These are phyloP conservation scores for Zhengitettix transpicula DNA, from an alignment of 2,888 invertebrate species.

Conservation along the genomic window DNA sequence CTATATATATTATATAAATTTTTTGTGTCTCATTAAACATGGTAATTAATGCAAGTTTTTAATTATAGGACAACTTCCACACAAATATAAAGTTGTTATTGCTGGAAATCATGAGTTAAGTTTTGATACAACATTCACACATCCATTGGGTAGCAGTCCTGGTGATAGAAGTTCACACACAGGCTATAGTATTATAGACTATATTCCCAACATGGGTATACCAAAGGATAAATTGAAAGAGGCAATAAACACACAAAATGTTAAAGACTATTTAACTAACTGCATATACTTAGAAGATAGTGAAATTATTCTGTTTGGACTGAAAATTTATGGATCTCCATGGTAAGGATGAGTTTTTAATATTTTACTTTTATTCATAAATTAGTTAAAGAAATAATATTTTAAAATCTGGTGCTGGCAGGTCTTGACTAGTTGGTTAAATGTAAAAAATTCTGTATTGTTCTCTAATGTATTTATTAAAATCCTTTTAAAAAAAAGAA, in stretches of 20 bases:
- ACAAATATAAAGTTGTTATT: conserved; percentile 64
- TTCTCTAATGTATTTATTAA: too few species aligned
- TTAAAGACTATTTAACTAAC: conserved; percentile 51
- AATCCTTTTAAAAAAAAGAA: too few species aligned
- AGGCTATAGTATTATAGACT: conserved; percentile 36
- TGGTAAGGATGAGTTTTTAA: conserved; percentile 35
- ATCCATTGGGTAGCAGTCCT: conserved; percentile 23
- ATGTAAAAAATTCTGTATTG: too few species aligned
- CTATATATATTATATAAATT: not conserved
- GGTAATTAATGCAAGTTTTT: conserved; percentile 1
- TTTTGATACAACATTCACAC: conserved; percentile 53
- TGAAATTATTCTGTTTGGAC: conserved; percentile 44
- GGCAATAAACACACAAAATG: conserved; percentile 45
- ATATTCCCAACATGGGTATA: conserved; percentile 48
- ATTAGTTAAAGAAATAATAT: too few species aligned
- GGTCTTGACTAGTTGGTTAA: too few species aligned
- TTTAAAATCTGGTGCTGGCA: too few species aligned
- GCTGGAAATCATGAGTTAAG: conserved; percentile 77
- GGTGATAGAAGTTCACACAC: conserved; percentile 29
- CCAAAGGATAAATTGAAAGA: conserved; percentile 42
- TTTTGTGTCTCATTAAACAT: not conserved
- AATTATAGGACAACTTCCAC: conserved; percentile 42
- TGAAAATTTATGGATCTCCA: conserved; percentile 67
- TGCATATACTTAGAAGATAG: conserved; percentile 64
- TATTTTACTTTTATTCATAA: not conserved